phyloP scores from a whole-genome alignment of 2,888 invertebrate genomes.

The Drosophila acutilabella region DNA sequence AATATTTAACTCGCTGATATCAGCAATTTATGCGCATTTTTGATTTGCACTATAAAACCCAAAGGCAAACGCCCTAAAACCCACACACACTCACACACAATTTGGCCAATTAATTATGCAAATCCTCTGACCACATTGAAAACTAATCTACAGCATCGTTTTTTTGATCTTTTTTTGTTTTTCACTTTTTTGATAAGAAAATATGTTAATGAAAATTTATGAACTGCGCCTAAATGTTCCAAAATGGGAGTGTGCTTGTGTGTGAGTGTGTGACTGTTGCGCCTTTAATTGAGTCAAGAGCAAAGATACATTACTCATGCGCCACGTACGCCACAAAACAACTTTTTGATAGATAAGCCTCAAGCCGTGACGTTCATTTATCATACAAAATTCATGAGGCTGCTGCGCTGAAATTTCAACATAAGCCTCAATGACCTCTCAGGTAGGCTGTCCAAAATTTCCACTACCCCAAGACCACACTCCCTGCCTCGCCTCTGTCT shows the following conservation, averaged over 20 bases:
- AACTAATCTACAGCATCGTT: constrained; percentile 64
- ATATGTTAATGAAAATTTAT: constrained; percentile 51
- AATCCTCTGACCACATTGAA: constrained; percentile 52
- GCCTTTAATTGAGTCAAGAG: constrained; percentile 55
- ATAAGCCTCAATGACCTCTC: constrained; percentile 39
- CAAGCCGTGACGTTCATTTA: constrained; percentile 71
- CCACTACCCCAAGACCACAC: background rate
- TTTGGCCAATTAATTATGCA: constrained; percentile 73
- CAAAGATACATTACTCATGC: constrained; percentile 65
- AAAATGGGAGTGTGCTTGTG: constrained; percentile 14
- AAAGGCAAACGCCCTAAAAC: constrained; percentile 36
- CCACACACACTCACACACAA: constrained; percentile 34
- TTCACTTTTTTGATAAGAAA: constrained; percentile 57
- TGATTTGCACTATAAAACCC: constrained; percentile 74
- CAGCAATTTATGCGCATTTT: constrained; percentile 71
- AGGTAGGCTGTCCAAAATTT: constrained; percentile 19
- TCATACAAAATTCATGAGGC: constrained; percentile 75
- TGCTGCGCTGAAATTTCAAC: constrained; percentile 41
- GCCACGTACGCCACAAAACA: constrained; percentile 60
- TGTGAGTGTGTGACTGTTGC: constrained; percentile 17
- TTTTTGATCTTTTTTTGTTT: constrained; percentile 21
- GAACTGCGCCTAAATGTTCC: constrained; percentile 33
- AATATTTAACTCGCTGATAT: constrained; percentile 53
- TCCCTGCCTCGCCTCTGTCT: background rate
- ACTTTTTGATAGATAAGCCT: constrained; percentile 70